Evolutionary conservation across 2,113 vertebrate genomes (phyloP).

Genomic region (Ageneiosus marmoratus): DNA sequence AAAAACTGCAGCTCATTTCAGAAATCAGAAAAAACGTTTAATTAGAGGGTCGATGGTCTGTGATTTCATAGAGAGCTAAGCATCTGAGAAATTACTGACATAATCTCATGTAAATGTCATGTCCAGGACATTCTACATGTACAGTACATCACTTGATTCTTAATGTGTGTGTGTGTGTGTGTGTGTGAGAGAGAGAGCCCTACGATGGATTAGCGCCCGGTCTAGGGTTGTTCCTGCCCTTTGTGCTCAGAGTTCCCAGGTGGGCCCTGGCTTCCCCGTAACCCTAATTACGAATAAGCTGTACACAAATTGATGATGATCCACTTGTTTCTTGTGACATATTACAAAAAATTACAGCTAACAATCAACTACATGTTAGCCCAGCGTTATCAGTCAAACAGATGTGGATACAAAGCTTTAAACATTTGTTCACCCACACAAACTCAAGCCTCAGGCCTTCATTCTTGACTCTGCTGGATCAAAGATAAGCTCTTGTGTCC

Average conservation of each 20-base stretch:
- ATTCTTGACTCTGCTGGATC: background rate
- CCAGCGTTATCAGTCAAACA: background rate
- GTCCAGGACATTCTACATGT: background rate
- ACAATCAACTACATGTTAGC: constrained; percentile 1
- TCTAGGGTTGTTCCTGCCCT: too few species aligned
- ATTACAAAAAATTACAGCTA: constrained; percentile 1
- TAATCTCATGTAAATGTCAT: background rate
- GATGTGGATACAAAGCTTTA: constrained; percentile 29
- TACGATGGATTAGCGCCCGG: too few species aligned
- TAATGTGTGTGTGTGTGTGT: too few species aligned
- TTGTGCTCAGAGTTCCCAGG: too few species aligned
- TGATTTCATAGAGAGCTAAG: constrained; percentile 2
- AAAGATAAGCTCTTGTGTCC: constrained; percentile 13
- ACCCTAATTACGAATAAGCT: too few species aligned
- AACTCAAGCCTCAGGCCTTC: constrained; percentile 1
- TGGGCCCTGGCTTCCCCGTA: too few species aligned
- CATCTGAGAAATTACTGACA: background rate
- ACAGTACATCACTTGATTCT: too few species aligned
- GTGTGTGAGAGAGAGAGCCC: too few species aligned
- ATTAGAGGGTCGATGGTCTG: constrained; percentile 4
- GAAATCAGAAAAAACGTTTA: constrained; percentile 28
- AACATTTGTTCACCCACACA: constrained; percentile 30
- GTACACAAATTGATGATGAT: too few species aligned
- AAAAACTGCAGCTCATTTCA: constrained; percentile 15
- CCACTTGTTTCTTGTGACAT: background rate